Evolutionary conservation across 2,888 invertebrate genomes (phyloP), one percentile per base, ranked within the genome.

Genomic region (Thelaira solivaga): DNA sequence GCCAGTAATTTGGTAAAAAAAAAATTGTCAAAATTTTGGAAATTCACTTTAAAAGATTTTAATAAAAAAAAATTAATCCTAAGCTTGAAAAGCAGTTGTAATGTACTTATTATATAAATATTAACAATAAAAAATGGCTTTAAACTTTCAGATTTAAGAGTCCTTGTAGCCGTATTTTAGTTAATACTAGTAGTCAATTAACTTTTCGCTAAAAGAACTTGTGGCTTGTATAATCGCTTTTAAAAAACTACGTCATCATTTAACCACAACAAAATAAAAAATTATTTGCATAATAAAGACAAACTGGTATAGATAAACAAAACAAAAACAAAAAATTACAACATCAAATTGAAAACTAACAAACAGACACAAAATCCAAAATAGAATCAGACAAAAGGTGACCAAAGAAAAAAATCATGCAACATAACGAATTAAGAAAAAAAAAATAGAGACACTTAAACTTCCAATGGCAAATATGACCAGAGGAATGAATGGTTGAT

Each of bases 251-350:
- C 29, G 13, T 3, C 3, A 41, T n/a, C 20, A 41, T 31, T 41
- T 29, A 41, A 16, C 13, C 16, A 11, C 8, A 41, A 53, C 2
- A 13, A 31, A 53, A 8, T 0, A n/a, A 43, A 11, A 34, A 6
- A n/a, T 39, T n/a, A 47, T 4, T 34, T 13, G 31, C 1, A 1
- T 2, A 49, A 10, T 47, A 4, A 8, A 49, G 13, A 31, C 24
- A 47, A 36, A 31, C 41, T 22, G 53, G 41, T 11, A 53, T 4
- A 57, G 8, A 51, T n/a, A 29, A n/a, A 26, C n/a, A 68, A 68
- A 57, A n/a, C 45, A 45, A 55, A 36, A 34, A 45, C 55, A 57
- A 31, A n/a, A 57, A 45, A 55, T 45, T 45, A 45, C 55, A 57
- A 31, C 20, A 41, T 39, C n/a, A 20, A 53, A 65, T 65, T 51